Percentiles rank a stretch among this genome's conserved stretches.
Conservation (phyloP, 2,797 vertebrate genomes). For the Anolis apletophallus region DNA sequence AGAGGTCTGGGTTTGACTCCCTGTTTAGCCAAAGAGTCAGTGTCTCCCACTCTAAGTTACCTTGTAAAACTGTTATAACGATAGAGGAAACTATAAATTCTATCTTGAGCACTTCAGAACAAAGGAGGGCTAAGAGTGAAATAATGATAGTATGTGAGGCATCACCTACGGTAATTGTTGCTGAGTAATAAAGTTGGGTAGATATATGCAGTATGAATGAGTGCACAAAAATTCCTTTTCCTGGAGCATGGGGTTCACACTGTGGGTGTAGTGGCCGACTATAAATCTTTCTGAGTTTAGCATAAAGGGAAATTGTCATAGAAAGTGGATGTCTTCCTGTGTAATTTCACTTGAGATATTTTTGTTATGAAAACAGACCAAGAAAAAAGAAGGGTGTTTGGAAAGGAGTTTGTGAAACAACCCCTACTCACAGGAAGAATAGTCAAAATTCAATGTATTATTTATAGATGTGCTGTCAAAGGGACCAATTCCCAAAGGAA, state of each 20-base stretch:
- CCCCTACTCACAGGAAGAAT: constrained; percentile 16
- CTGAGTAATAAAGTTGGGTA: background rate
- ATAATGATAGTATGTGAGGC: background rate
- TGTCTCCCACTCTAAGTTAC: background rate
- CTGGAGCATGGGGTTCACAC: background rate
- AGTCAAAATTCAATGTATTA: constrained; percentile 4
- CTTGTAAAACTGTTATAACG: background rate
- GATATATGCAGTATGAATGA: background rate
- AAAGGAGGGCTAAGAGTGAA: background rate
- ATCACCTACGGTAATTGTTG: too few species aligned
- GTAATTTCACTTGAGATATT: background rate
- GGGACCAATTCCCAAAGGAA: background rate
- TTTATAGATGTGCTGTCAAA: constrained; percentile 18
- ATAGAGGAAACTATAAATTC: background rate
- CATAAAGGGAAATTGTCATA: constrained; percentile 1
- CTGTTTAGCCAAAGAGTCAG: background rate
- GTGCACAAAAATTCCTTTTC: background rate
- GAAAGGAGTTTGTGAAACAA: background rate
- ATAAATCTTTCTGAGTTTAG: background rate
- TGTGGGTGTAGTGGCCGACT: background rate
- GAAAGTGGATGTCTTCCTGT: background rate
- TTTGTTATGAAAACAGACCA: background rate
- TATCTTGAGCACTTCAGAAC: background rate
- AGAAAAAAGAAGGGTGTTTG: constrained; percentile 11
- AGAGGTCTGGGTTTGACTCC: background rate